Percentiles rank a stretch among this genome's conserved stretches.
phyloP scores from a whole-genome alignment of 1,140 invertebrate species.

The Sminthurides bifidus region DNA sequence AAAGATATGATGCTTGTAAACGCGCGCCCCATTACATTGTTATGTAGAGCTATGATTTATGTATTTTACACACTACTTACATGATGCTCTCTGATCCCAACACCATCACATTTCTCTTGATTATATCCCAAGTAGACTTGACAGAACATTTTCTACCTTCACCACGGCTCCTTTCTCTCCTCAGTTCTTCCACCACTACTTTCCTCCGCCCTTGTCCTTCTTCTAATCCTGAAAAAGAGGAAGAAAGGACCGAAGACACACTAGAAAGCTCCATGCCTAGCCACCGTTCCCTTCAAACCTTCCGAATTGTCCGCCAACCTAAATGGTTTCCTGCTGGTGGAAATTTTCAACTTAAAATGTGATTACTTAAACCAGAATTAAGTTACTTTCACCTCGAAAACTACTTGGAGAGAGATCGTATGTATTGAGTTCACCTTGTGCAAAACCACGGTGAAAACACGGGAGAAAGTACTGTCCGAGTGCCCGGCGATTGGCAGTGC shows the following conservation, averaged over 20 bases:
- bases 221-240: neutral
- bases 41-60: constrained; percentile 18
- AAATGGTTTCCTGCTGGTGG: no score
- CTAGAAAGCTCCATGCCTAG: neutral
- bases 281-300: neutral
- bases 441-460: no score
- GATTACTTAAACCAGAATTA: no score
- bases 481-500: no score
- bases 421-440: no score
- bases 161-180: no score
- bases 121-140: constrained; percentile 27
- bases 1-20: no score
- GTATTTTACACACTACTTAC: constrained; percentile 3
- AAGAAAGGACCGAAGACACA: neutral
- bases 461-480: no score
- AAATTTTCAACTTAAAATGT: no score
- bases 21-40: neutral
- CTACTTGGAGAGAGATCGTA: no score
- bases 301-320: no score
- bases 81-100: constrained; percentile 16
- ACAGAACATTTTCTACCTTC: constrained; percentile 22
- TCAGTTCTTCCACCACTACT: neutral
- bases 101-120: constrained; percentile 31
- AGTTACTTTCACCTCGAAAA: no score
- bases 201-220: neutral